Percentiles rank a stretch among this genome's conserved stretches.
phyloP scores from a whole-genome alignment of 2,797 vertebrate genomes.

The Benthosema pterotum region DNA sequence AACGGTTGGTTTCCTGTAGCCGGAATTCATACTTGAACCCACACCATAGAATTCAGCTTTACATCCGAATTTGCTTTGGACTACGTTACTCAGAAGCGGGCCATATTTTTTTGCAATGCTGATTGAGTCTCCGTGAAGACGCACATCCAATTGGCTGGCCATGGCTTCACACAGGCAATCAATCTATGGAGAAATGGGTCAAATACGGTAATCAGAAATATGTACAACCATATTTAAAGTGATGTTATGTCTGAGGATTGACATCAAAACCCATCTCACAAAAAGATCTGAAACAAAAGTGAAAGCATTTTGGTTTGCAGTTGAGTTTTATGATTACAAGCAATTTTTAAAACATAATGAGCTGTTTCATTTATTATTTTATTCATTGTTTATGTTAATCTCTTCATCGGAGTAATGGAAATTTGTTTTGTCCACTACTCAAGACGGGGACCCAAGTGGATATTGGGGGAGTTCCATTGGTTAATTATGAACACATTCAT shows the following conservation, averaged over 20 bases:
- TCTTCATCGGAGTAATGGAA: no score
- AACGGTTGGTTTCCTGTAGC: background rate
- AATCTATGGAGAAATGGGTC: constrained; percentile 4
- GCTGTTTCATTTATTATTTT: no score
- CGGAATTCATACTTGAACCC: background rate
- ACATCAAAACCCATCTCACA: no score
- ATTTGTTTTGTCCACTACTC: no score
- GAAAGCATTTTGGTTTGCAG: no score
- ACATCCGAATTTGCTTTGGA: constrained; percentile 82
- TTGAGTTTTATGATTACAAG: no score
- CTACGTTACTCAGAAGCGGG: constrained; percentile 46
- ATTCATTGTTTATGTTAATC: no score
- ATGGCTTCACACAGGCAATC: constrained; percentile 38
- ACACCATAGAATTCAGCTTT: constrained; percentile 41
- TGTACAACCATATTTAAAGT: background rate
- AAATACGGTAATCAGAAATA: background rate
- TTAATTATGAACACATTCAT: no score
- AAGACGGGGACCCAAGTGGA: no score
- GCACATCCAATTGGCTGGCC: constrained; percentile 32
- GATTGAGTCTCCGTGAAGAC: constrained; percentile 44
- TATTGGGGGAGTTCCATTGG: no score
- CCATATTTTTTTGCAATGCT: constrained; percentile 62
- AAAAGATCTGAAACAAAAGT: no score
- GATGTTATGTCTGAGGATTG: background rate
- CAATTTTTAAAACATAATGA: no score